Evolutionary conservation across 1,140 invertebrate species (phyloP), one percentile per base, ranked within the genome.

Genomic region (Lepidostoma basale): DNA sequence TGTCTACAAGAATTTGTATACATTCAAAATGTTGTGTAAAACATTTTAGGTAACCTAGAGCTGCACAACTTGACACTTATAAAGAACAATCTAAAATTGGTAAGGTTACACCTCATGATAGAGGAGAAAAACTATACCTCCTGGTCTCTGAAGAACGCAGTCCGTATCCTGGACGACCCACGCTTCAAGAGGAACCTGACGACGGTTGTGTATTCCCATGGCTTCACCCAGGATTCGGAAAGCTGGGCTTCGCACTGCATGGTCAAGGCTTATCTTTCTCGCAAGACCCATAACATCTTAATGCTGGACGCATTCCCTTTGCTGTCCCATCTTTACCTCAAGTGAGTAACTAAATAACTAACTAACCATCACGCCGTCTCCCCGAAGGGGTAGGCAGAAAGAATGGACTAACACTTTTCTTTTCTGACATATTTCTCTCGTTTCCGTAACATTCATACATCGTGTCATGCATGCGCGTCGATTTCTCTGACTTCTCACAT

Each of bases 11-110:
- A n/a, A n/a, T n/a, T n/a, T n/a, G n/a, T n/a, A n/a, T n/a, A n/a
- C n/a, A n/a, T n/a, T n/a, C n/a, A n/a, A n/a, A n/a, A 6, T 5
- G 14, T 6, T 36, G 10, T 36, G 1, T 2, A 36, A 6, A 5
- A 36, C 91, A 80, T 77, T 92, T 91, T 39, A 69, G 68, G 68
- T 60, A 18, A n/a, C 2, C 9, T 52, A 22, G 23, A 42, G 3
- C 3, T 64, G 1, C 14, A 42, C 3, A 52, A 69, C 39, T 9
- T 65, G 2, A 47, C 40, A 14, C 39, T 69, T 10, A 16, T 54
- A 0, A 18, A 39, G 3, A 20, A 26, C 4, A 20, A 49, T 2
- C 56, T 62, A 3, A 16, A 47, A 12, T 30, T 20, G 1, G 23
- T 65, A 9, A 28, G 58, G 14, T 2, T 69, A 6, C 14, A 26